Evolutionary conservation across 2,797 vertebrate genomes (phyloP), one percentile per base, ranked within the genome.

Genomic region (Eulemur rubriventer): DNA sequence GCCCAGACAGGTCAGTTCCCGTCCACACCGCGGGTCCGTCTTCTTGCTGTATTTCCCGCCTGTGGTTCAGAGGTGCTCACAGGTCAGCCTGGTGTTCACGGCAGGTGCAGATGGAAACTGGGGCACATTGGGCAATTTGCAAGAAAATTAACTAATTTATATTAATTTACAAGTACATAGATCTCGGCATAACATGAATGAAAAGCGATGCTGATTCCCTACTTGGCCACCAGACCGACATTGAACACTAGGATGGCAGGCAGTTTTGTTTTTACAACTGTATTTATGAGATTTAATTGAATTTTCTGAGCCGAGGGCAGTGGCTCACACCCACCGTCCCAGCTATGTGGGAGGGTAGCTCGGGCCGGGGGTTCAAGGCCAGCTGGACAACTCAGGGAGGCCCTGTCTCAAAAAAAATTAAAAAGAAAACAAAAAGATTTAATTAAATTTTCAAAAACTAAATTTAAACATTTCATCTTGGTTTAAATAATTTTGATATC

Each of bases 181-280:
- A 20, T 33, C 30, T 69, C 28, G 0, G 10, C 55, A 2, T 7
- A 33, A 33, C 35, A 26, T 35, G 8, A n/a, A n/a, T 7, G 4
- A 10, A 65, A 6, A 20, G 70, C 9, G n/a, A 22, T 5, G 43
- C 16, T n/a, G 35, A 67, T 16, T 35, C 30, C 35, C 30, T 20
- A 24, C 55, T 50, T 72, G 55, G 87, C 28, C 18, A 20, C 57
- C 2, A 20, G 57, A 6, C 9, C 14, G 46, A 10, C 35, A 20
- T 9, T 20, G 16, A 20, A 43, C 11, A 20, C 10, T 9, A 55
- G 46, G 46, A 7, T 0, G n/a, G 16, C 0, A 10, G 52, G 65
- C 5, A 4, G 46, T 43, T 41, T 75, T 30, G 41, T n/a, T 50
- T 91, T 73, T 75, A 41, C 35, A 33, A 24, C 67, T 14, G 14